Conservation (phyloP, 30 jellyfish, hydroid and myxozoan species). For the Pelagia noctiluca region DNA sequence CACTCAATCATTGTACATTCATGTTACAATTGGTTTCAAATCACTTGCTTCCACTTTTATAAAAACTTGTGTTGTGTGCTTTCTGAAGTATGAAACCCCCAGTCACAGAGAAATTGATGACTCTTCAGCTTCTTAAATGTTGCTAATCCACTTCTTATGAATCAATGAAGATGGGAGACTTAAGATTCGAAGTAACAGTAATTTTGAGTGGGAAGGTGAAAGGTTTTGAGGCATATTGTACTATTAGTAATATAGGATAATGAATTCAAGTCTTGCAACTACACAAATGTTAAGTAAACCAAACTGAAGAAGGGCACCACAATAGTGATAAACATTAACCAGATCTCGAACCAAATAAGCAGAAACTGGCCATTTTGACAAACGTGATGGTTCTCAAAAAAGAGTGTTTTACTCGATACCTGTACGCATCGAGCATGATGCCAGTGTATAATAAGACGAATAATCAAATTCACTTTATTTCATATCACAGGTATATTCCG, state of each 20-base stretch:
- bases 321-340: too few relatives aligned
- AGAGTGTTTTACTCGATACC: background rate
- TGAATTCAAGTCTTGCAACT: too few relatives aligned
- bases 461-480: background rate
- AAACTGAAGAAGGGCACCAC: too few relatives aligned
- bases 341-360: background rate
- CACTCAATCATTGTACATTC: background rate
- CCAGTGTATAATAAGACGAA: background rate
- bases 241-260: too few relatives aligned
- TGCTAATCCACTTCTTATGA: too few relatives aligned
- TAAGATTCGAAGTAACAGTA: too few relatives aligned
- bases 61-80: background rate
- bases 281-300: too few relatives aligned
- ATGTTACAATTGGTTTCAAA: too few relatives aligned
- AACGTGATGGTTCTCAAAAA: background rate
- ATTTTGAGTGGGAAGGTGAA: too few relatives aligned
- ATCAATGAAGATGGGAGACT: too few relatives aligned
- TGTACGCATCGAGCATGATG: background rate
- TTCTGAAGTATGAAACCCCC: too few relatives aligned
- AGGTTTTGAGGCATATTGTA: too few relatives aligned
- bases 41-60: background rate
- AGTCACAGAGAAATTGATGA: background rate
- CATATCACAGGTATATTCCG: constrained; percentile 51
- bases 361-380: background rate
- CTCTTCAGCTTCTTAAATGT: background rate